Evolutionary conservation across 1,140 invertebrate species (phyloP).

Genomic region (Drosophila triauraria): DNA sequence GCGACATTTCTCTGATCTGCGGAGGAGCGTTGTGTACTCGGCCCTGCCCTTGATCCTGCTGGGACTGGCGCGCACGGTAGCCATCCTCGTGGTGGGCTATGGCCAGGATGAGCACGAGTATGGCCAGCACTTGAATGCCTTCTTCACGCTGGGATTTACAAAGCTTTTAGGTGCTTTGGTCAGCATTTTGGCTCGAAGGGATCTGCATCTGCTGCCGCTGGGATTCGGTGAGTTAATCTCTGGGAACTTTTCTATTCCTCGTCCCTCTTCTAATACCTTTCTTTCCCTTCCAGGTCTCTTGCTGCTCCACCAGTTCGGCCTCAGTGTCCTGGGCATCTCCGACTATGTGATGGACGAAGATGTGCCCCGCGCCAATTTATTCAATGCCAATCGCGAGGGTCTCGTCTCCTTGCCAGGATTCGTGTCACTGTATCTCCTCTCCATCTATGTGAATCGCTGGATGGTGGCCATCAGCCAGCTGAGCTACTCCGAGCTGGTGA

Average conservation of each 20-base stretch:
- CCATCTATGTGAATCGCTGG: conserved; percentile 87
- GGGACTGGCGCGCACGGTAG: conserved; percentile 89
- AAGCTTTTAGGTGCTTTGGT: conserved; percentile 89
- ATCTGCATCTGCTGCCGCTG: conserved; percentile 51
- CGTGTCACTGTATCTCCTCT: conserved; percentile 91
- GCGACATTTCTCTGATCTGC: conserved; percentile 65
- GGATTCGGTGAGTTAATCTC: conserved; percentile 70
- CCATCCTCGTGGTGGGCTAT: conserved; percentile 90
- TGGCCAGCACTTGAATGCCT: conserved; percentile 99
- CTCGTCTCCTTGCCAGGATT: conserved; percentile 94
- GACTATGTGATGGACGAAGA: conserved; percentile 90
- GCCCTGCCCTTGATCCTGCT: conserved; percentile 88
- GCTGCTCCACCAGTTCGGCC: conserved; percentile 35
- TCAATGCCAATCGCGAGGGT: conserved; percentile 96
- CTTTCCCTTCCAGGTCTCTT: conserved; percentile 85
- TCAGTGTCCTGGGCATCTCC: conserved; percentile 86
- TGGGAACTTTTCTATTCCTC: too few relatives aligned
- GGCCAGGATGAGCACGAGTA: conserved; percentile 96
- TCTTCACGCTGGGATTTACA: conserved; percentile 95
- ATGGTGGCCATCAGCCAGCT: conserved; percentile 38
- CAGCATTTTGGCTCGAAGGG: conserved; percentile 29
- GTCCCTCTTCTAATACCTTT: too few relatives aligned
- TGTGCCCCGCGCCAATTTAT: conserved; percentile 87
- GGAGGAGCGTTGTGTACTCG: conserved; percentile 76
- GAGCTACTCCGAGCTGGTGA: conserved; percentile 49